Evolutionary conservation across 2,113 vertebrate species (phyloP).

Genomic region (Ariopsis seemanni): DNA sequence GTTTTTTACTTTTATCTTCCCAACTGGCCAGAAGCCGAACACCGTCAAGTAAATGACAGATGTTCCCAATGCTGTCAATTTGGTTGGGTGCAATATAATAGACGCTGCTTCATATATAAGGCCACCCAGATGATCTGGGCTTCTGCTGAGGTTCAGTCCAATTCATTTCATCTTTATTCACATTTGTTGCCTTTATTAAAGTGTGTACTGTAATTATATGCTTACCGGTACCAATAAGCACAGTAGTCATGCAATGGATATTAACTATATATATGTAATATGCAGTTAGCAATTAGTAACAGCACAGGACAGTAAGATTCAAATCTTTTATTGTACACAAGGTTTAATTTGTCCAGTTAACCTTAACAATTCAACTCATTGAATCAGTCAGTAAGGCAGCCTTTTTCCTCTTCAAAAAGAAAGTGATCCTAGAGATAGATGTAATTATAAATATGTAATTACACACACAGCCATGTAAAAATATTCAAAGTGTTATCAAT

Average conservation of each 20-base stretch:
- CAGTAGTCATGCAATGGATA: not conserved
- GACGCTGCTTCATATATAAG: slow-evolving; percentile 8
- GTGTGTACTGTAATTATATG: not conserved
- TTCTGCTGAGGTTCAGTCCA: slow-evolving; percentile 25
- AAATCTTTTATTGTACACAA: not conserved
- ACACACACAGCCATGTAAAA: not conserved
- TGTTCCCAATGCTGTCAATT: not conserved
- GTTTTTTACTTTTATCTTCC: not conserved
- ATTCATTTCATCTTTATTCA: not conserved
- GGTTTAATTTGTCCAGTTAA: not conserved
- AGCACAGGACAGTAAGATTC: not conserved
- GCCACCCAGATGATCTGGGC: not conserved
- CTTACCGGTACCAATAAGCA: not conserved
- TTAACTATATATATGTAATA: not conserved
- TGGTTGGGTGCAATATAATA: not conserved
- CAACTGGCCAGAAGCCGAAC: not conserved
- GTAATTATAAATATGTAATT: not conserved
- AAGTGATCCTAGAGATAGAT: not conserved
- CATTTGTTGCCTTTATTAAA: not conserved
- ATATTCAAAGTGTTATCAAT: not conserved
- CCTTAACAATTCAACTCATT: too few species aligned
- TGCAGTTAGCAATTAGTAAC: not conserved
- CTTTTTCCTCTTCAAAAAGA: not conserved
- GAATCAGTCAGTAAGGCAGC: not conserved
- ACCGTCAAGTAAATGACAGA: not conserved